Evolutionary conservation across 1,140 invertebrate genomes (phyloP), one percentile per base, ranked within the genome.

Genomic region (Telenomus remus): DNA sequence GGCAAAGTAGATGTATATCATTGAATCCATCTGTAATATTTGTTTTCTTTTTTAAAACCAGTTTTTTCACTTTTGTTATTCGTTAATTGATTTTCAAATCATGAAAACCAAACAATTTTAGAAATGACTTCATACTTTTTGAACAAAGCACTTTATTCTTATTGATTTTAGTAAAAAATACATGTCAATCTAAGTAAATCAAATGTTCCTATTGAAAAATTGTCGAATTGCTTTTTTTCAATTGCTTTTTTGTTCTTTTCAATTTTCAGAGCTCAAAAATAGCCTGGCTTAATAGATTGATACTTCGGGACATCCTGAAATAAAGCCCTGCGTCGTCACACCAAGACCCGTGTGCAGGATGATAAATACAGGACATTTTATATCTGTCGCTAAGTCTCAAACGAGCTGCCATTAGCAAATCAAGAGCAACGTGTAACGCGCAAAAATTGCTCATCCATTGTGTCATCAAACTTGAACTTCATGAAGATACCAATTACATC

Each of bases 11-110:
- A 37, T n/a, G 72, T 57, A 5, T 81, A 14, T 0, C 50, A 37
- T 34, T 79, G 19, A 8, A 76, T n/a, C 9, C 84, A 86, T 87
- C 84, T 85, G 44, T 2, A 79, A 83, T 13, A 35, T n/a, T 34
- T 14, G 16, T 15, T 14, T 8, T 7, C 16, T 19, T 47, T 15
- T 15, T 14, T n/a, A n/a, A n/a, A n/a, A n/a, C n/a, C n/a, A n/a
- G n/a, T n/a, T n/a, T n/a, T 12, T 11, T 14, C 8, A 14, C 13
- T 33, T 19, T n/a, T n/a, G n/a, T n/a, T n/a, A n/a, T n/a, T n/a
- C n/a, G n/a, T n/a, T n/a, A n/a, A n/a, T n/a, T n/a, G n/a, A n/a
- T n/a, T n/a, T n/a, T n/a, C n/a, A n/a, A n/a, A n/a, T n/a, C n/a
- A n/a, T n/a, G n/a, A n/a, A n/a, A n/a, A n/a, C n/a, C n/a, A n/a